Evolutionary conservation across 2,113 vertebrate genomes (phyloP), one percentile per base, ranked within the genome.

Genomic region (Mastomys coucha): DNA sequence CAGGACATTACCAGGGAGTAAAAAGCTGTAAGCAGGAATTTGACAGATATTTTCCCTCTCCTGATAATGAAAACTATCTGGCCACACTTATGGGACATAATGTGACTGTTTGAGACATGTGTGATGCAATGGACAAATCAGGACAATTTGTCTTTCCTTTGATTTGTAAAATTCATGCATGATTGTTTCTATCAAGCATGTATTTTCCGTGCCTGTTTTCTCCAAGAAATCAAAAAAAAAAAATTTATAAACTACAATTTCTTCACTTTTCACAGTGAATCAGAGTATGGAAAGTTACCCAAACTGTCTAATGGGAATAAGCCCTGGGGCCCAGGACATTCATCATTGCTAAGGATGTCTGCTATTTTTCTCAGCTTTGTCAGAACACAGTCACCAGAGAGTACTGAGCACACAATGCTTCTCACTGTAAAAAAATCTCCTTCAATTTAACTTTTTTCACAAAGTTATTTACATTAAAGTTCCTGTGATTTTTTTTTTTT

Each of bases 221-320:
- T 16, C 33, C 20, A 63, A 42, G 17, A 82, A 93, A 89, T 89
- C 84, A 82, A 93, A 91, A 70, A 8, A 88, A 89, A 6, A 63
- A 7, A 87, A 91, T 9, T 76, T 8, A 33, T 81, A 86, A 92
- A 72, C 19, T 39, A 77, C 65, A 88, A 58, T 95, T 91, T 89
- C 5, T 87, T 90, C 5, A 22, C 60, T 86, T 33, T 86, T 67
- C n/a, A 1, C 39, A 39, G 1, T 91, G 78, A 91, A 67, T 93
- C 36, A 84, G 28, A 91, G 0, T 77, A 63, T 67, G 72, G 6
- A 78, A 63, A 86, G 42, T 91, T 91, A 73, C 33, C 24, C 72
- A 20, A 31, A 82, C 6, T 7, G 4, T 20, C 70, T 91, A 12
- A 26, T 86, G 58, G n/a, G 3, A 87, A 70, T 6, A 89, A 86